phyloP scores from a whole-genome alignment of 2,113 vertebrate species.

The Mastomys coucha region DNA sequence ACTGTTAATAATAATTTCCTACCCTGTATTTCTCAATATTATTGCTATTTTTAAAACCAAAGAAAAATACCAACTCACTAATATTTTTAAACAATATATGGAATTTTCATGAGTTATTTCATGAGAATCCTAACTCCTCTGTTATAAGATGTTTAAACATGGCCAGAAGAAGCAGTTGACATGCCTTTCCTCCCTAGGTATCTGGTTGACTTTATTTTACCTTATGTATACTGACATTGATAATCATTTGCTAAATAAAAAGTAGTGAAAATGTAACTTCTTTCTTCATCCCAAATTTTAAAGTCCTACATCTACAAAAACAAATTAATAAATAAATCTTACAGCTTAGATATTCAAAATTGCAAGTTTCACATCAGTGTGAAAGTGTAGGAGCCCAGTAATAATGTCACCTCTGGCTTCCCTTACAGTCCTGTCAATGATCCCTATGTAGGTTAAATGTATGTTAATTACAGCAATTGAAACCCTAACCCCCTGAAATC shows the following conservation, averaged over 20 bases:
- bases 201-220: neutral
- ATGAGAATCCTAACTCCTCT: neutral
- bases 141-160: neutral
- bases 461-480: constrained; percentile 25
- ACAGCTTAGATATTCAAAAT: neutral
- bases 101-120: neutral
- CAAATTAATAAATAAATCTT: neutral
- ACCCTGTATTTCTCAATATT: neutral
- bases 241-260: neutral
- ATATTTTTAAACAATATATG: neutral
- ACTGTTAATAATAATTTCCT: neutral
- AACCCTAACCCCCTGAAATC: neutral
- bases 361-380: neutral
- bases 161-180: neutral
- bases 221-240: neutral
- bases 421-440: neutral
- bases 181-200: neutral
- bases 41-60: neutral
- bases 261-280: neutral
- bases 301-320: neutral
- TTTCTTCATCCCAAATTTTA: neutral
- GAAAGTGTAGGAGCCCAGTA: neutral
- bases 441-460: neutral
- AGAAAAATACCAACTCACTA: neutral
- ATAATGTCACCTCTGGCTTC: neutral